Evolutionary conservation across 2,797 vertebrate genomes (phyloP).

Genomic region (Falco peregrinus): DNA sequence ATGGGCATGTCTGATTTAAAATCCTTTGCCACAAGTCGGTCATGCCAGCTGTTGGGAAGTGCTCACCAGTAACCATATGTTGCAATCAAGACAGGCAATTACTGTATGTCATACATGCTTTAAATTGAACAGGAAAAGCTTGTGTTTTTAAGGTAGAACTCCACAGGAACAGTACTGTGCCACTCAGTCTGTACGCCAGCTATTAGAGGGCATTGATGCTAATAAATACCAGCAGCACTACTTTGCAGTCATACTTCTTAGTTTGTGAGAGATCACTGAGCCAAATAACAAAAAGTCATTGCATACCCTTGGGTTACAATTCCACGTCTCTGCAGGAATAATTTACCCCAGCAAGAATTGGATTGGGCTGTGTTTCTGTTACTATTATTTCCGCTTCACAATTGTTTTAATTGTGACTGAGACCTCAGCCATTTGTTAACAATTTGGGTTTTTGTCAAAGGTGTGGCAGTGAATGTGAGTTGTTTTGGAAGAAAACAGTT

Average conservation of each 20-base stretch:
- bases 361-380: slow-evolving; percentile 5
- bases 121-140: not conserved
- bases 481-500: slow-evolving; percentile 45
- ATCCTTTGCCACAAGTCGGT: slow-evolving; percentile 30
- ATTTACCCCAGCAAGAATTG: not conserved
- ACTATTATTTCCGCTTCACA: not conserved
- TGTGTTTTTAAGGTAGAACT: not conserved
- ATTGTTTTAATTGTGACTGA: not conserved
- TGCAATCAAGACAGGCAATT: slow-evolving; percentile 13
- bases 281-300: not conserved
- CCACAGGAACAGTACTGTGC: not conserved
- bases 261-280: not conserved
- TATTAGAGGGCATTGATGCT: not conserved
- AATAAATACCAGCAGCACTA: not conserved
- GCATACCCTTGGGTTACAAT: not conserved
- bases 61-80: slow-evolving; percentile 30
- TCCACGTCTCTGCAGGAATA: not conserved
- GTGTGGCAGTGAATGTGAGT: not conserved
- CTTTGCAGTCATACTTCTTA: not conserved
- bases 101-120: not conserved
- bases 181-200: not conserved
- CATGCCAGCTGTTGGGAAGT: slow-evolving; percentile 51
- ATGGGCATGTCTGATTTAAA: not conserved
- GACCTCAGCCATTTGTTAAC: slow-evolving; percentile 39
- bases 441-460: slow-evolving; percentile 12